phyloP scores from a whole-genome alignment of 1,140 invertebrate species.

The Camponotus vicinus region DNA sequence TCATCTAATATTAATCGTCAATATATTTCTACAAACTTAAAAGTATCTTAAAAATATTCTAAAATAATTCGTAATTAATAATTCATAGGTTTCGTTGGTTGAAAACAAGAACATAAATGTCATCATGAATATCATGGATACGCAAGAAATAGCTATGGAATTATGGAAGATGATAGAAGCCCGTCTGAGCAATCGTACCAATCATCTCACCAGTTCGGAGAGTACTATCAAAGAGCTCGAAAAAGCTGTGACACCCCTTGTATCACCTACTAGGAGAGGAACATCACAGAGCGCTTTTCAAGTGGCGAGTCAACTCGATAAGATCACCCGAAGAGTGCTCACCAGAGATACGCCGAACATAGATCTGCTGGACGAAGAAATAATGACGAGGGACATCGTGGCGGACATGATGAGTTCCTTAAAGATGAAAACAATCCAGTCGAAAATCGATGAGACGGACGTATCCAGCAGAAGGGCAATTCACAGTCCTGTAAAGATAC shows the following conservation, averaged over 20 bases:
- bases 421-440: not conserved
- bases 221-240: conserved; percentile 51
- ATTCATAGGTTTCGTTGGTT: conserved; percentile 58
- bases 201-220: not conserved
- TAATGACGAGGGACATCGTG: conserved; percentile 64
- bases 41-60: not conserved
- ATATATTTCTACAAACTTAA: not conserved
- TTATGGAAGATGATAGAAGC: conserved; percentile 74
- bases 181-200: conserved; percentile 46
- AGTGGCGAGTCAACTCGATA: conserved; percentile 67
- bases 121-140: conserved; percentile 69
- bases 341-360: not conserved
- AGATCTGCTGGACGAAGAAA: conserved; percentile 65
- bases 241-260: conserved; percentile 46
- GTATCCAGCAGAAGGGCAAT: not conserved
- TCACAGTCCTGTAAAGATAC: not conserved
- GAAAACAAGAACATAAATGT: conserved; percentile 77
- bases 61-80: not conserved
- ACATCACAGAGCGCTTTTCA: conserved; percentile 42
- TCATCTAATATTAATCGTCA: too few relatives aligned
- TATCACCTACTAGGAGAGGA: conserved; percentile 49
- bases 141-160: conserved; percentile 69
- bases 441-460: not conserved
- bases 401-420: conserved; percentile 65
- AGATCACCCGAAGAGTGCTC: conserved; percentile 63